Conservation (phyloP, 2,797 vertebrate genomes). For the Fistularia commersonii region DNA sequence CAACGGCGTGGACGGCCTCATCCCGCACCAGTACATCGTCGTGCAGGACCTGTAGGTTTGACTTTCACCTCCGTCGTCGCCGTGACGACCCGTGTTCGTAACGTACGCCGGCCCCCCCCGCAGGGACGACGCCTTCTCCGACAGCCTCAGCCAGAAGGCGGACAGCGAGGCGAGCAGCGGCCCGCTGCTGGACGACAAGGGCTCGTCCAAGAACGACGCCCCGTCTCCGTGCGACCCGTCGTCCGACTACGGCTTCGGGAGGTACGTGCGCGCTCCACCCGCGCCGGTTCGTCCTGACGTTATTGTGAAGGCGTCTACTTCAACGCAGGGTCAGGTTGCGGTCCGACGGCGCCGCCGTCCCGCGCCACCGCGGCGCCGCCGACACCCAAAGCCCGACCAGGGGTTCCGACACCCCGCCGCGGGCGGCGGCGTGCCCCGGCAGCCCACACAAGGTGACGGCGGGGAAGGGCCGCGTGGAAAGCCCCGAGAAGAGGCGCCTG, state of each 20-base stretch:
- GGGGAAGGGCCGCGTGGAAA: constrained; percentile 85
- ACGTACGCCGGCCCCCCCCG: not conserved
- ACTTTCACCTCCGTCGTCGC: not conserved
- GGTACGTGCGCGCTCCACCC: constrained; percentile 78
- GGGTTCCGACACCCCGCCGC: constrained; percentile 82
- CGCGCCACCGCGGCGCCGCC: constrained; percentile 82
- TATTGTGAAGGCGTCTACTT: constrained; percentile 3
- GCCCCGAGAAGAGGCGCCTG: constrained; percentile 91
- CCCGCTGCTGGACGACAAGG: constrained; percentile 90
- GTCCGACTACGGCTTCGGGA: constrained; percentile 88
- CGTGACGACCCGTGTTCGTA: not conserved
- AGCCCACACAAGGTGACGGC: constrained; percentile 92
- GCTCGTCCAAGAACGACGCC: constrained; percentile 91
- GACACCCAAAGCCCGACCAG: constrained; percentile 91
- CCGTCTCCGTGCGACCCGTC: constrained; percentile 91
- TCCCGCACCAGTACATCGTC: constrained; percentile 95
- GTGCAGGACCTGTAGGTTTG: constrained; percentile 91
- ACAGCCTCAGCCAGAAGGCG: constrained; percentile 96
- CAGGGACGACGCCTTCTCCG: constrained; percentile 96
- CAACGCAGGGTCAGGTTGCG: constrained; percentile 85
- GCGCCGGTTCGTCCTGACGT: too few relatives aligned
- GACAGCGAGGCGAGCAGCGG: constrained; percentile 98
- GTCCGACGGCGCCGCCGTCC: constrained; percentile 91
- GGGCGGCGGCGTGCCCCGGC: constrained; percentile 93
- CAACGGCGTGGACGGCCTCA: constrained; percentile 91